A percentile compares a stretch with the other conserved stretches of the same genome.
phyloP scores from a whole-genome alignment of 2,888 invertebrate species.

The Xanthia togata region DNA sequence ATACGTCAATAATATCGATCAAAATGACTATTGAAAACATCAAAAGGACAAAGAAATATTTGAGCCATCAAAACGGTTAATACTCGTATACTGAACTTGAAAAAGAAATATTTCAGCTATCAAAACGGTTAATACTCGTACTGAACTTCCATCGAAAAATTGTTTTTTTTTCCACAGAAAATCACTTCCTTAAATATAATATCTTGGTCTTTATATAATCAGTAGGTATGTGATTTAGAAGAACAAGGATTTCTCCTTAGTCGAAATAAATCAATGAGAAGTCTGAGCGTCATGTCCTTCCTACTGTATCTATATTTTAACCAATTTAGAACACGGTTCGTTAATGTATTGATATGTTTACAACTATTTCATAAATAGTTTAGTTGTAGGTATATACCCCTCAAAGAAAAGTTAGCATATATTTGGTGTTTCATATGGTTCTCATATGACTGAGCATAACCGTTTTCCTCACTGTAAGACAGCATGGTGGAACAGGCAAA shows the following conservation, averaged over 20 bases:
- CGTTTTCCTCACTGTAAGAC: not conserved
- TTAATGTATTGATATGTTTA: not conserved
- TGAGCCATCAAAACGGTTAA: not conserved
- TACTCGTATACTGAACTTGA: not conserved
- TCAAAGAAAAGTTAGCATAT: not conserved
- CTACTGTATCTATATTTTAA: not conserved
- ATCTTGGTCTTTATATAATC: not conserved
- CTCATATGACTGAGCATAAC: too few species aligned
- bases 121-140: not conserved
- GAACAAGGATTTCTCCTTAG: not conserved
- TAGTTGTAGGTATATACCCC: not conserved
- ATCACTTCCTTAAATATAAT: not conserved
- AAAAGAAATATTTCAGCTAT: not conserved
- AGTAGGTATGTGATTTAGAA: not conserved
- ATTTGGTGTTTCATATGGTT: too few species aligned
- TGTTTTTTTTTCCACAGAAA: not conserved
- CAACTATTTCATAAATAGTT: not conserved
- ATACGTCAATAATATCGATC: not conserved
- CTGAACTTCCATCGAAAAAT: not conserved
- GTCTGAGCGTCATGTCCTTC: not conserved
- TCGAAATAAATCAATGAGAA: not conserved
- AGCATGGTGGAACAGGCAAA: not conserved
- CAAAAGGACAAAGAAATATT: not conserved
- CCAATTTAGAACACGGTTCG: not conserved
- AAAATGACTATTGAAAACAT: not conserved